These are phyloP conservation scores for Eunapius fragilis DNA, from an alignment of 37 sponge, comb jelly and placozoan genomes.

Conservation along the genomic window DNA sequence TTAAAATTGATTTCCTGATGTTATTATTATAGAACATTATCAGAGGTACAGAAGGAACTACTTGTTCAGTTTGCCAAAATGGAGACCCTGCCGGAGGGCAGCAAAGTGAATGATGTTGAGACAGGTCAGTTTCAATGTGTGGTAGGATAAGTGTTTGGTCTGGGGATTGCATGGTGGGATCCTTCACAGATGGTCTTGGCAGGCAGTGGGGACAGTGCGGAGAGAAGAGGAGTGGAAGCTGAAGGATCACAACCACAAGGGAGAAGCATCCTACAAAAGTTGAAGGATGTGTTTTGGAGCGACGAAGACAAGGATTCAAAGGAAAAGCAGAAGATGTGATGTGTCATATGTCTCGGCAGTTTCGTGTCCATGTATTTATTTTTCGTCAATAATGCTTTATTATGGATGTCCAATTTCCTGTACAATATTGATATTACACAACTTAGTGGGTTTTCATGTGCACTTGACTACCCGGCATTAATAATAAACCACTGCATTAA, in stretches of 20 bases:
- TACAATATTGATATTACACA: too few species aligned
- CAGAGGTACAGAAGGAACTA: slow-evolving; percentile 41
- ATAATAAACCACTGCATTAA: too few species aligned
- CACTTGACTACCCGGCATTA: too few species aligned
- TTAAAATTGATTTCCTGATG: not conserved
- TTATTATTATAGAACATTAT: slow-evolving; percentile 41
- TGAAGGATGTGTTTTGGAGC: slow-evolving; percentile 84
- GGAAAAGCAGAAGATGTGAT: slow-evolving; percentile 15
- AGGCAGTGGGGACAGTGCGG: slow-evolving; percentile 47
- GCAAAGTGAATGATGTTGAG: slow-evolving; percentile 39
- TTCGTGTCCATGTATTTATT: not conserved
- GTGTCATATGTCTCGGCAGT: not conserved
- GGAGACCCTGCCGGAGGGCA: slow-evolving; percentile 40
- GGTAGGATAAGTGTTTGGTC: not conserved
- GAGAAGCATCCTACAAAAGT: slow-evolving; percentile 68
- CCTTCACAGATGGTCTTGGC: not conserved
- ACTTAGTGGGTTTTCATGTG: too few species aligned
- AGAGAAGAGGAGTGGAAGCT: slow-evolving; percentile 25
- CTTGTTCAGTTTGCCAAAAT: slow-evolving; percentile 55
- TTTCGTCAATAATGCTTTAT: not conserved
- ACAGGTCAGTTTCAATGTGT: slow-evolving; percentile 34
- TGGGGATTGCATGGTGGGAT: not conserved
- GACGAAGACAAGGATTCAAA: slow-evolving; percentile 49
- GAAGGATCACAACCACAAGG: slow-evolving; percentile 8
- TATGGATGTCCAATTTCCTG: too few species aligned